Conservation (phyloP, 1,140 invertebrate species). For the Ceratosolen solmsi region DNA sequence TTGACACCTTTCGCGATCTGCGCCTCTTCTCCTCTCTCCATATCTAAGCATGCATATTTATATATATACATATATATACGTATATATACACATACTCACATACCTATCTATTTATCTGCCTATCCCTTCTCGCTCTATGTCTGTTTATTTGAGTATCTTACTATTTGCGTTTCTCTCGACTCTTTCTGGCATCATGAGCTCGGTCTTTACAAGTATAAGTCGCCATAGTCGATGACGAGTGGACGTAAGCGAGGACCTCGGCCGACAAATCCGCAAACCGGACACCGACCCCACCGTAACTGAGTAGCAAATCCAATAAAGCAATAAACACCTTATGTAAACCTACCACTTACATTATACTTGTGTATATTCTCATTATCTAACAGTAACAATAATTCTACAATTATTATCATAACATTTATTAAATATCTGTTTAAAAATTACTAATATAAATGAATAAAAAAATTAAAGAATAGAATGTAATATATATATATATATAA, state of each 20-base stretch:
- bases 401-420: too few species aligned
- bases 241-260: slow-evolving; percentile 46
- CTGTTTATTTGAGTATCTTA: neutral
- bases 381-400: neutral
- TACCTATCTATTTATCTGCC: slow-evolving; percentile 19
- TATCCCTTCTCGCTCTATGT: neutral
- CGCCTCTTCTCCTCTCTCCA: neutral
- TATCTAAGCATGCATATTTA: too few species aligned
- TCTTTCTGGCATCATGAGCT: neutral
- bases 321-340: neutral
- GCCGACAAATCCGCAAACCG: slow-evolving; percentile 56
- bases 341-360: neutral
- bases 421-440: too few species aligned
- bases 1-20: slow-evolving; percentile 64
- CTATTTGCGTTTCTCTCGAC: neutral
- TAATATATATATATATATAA: too few species aligned
- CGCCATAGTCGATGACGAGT: slow-evolving; percentile 19
- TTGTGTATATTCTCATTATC: neutral
- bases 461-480: too few species aligned
- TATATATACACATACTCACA: too few species aligned
- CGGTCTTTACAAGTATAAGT: neutral
- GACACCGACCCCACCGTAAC: slow-evolving; percentile 54
- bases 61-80: too few species aligned
- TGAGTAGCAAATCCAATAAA: neutral
- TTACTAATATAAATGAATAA: too few species aligned